Percentiles rank a stretch among this genome's conserved stretches.
Conservation (phyloP, 2,888 invertebrate species). For the Epinotia demarniana region DNA sequence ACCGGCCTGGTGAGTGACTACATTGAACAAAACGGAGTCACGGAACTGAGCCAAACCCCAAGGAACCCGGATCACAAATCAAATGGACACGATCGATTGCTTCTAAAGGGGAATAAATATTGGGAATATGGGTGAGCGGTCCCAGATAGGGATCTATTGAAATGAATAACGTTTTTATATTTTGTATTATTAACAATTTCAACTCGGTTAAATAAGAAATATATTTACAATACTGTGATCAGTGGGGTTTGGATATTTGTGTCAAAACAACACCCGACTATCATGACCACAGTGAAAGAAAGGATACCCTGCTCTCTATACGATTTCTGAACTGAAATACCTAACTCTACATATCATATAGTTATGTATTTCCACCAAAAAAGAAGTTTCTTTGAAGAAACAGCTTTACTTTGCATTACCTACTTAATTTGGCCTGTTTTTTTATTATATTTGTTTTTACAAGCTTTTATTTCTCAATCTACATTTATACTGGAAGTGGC, state of each 20-base stretch:
- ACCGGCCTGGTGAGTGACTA: constrained; percentile 65
- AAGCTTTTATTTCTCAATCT: too few species aligned
- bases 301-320: too few species aligned
- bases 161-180: not conserved
- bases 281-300: not conserved
- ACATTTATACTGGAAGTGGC: too few species aligned
- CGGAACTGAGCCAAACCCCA: constrained; percentile 62
- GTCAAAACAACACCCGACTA: not conserved
- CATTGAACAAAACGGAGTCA: constrained; percentile 73
- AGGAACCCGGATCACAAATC: constrained; percentile 73
- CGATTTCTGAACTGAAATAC: not conserved
- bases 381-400: not conserved
- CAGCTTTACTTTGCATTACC: not conserved
- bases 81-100: constrained; percentile 71
- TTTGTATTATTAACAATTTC: not conserved
- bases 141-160: not conserved
- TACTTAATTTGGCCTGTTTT: not conserved
- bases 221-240: too few species aligned
- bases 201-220: not conserved
- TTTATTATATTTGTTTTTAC: too few species aligned
- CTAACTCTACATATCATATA: not conserved
- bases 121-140: not conserved
- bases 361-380: not conserved
- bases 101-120: constrained; percentile 43
- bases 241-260: too few species aligned